Conservation (phyloP, 2,113 vertebrate species). For the Heterocephalus glaber region DNA sequence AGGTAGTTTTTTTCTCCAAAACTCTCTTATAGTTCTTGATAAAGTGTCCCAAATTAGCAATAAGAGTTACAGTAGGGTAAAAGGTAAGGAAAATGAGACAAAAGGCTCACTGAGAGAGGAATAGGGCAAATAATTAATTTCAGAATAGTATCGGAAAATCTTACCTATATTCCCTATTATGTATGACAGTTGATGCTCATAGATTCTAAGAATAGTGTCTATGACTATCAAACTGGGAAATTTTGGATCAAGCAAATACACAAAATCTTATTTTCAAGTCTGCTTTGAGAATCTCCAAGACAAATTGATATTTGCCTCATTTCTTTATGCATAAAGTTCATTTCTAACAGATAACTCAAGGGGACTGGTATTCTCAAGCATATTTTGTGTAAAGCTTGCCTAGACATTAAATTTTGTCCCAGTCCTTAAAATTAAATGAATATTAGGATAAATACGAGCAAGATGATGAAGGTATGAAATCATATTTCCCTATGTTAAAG, state of each 20-base stretch:
- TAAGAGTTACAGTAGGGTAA: background rate
- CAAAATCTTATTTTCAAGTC: background rate
- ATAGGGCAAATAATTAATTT: too few species aligned
- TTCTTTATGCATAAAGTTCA: background rate
- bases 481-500: slow-evolving; percentile 2
- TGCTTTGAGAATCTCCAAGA: background rate
- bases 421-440: background rate
- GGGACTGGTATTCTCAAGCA: background rate
- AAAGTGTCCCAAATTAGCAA: background rate
- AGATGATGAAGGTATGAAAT: background rate
- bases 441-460: background rate
- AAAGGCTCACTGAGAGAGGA: too few species aligned
- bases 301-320: background rate
- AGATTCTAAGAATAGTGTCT: background rate
- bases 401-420: background rate
- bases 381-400: background rate
- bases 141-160: too few species aligned
- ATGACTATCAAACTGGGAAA: background rate
- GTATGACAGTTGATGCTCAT: background rate
- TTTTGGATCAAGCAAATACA: background rate
- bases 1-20: background rate
- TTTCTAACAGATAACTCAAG: background rate
- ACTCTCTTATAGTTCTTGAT: background rate
- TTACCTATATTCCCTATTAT: background rate
- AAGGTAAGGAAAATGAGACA: background rate